Percentiles rank a stretch among this genome's conserved stretches.
phyloP scores from a whole-genome alignment of 2,113 vertebrate genomes.

The Muntiacus muntjak region DNA sequence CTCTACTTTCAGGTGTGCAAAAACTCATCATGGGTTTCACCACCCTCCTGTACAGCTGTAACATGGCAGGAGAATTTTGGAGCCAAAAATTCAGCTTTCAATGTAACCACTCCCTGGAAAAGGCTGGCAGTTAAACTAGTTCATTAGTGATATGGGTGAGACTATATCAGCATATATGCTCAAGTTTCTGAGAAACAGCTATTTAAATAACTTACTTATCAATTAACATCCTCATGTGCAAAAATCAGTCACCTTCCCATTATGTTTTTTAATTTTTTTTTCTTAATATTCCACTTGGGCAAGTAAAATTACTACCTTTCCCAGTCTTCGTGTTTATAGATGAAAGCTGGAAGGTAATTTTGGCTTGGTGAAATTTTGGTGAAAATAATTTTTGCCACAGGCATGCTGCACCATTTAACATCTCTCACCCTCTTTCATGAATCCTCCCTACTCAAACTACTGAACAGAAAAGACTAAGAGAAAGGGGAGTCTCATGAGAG shows the following conservation, averaged over 20 bases:
- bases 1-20: neutral
- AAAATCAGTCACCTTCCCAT: neutral
- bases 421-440: neutral
- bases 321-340: neutral
- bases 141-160: neutral
- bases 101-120: neutral
- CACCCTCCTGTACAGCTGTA: constrained; percentile 60
- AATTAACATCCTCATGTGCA: neutral
- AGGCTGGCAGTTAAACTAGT: neutral
- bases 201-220: neutral
- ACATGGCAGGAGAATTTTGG: constrained; percentile 51
- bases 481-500: neutral
- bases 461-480: neutral
- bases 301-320: neutral
- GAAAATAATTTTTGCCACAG: neutral
- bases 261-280: neutral
- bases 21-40: neutral
- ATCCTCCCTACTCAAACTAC: neutral
- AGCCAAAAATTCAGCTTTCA: neutral
- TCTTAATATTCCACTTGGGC: neutral
- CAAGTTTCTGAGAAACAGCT: neutral
- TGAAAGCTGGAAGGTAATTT: neutral
- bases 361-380: neutral
- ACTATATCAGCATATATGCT: neutral
- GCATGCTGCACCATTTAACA: neutral